Evolutionary conservation across 2,797 vertebrate species (phyloP).

Genomic region (Loris lydekkerianus): DNA sequence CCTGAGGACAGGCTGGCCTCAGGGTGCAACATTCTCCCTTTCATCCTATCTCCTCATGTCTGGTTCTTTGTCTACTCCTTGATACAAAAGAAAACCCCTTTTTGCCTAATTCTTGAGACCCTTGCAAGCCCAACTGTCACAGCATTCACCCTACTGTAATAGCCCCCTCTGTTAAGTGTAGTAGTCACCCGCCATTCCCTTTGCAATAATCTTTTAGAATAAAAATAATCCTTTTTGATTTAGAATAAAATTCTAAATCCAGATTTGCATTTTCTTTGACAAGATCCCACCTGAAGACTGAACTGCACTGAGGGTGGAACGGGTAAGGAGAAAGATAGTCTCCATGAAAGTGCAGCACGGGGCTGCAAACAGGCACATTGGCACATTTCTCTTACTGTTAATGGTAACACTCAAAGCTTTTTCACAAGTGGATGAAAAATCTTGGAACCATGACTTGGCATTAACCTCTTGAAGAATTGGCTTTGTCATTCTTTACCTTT

Average conservation of each 20-base stretch:
- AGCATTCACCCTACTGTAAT: neutral
- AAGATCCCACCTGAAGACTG: neutral
- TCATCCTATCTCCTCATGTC: neutral
- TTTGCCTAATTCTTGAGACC: neutral
- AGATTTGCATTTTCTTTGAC: neutral
- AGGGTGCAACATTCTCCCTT: neutral
- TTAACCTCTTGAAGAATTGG: neutral
- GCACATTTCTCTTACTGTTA: neutral
- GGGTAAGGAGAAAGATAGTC: neutral
- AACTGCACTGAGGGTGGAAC: neutral
- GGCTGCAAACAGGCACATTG: neutral
- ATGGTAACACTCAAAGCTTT: neutral
- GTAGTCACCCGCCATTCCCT: neutral
- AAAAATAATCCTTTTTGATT: neutral
- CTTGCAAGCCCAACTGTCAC: neutral
- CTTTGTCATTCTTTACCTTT: neutral
- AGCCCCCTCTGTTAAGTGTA: too few species aligned
- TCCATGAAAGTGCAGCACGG: neutral
- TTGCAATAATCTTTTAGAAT: neutral
- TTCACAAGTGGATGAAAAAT: neutral
- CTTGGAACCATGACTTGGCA: neutral
- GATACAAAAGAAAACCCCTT: neutral
- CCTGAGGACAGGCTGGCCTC: neutral
- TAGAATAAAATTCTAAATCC: neutral
- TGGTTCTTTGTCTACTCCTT: neutral